Percentiles rank a stretch among this genome's conserved stretches.
phyloP scores from a whole-genome alignment of 1,140 invertebrate genomes.

The Lasioglossum albipes region DNA sequence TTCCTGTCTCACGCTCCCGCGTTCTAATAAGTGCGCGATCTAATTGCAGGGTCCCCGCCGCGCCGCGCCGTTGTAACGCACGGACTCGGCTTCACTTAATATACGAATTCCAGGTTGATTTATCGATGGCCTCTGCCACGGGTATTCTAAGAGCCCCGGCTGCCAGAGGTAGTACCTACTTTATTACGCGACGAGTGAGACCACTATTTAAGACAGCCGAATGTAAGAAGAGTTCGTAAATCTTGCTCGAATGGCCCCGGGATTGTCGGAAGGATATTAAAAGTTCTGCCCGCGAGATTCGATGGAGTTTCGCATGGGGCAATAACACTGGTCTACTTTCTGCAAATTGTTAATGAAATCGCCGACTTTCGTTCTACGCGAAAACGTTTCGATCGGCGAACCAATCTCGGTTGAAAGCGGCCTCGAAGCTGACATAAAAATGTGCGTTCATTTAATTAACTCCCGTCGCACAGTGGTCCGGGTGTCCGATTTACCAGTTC shows the following conservation, averaged over 20 bases:
- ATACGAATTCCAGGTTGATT: slow-evolving; percentile 62
- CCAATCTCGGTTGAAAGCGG: too few relatives aligned
- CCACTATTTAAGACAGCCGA: slow-evolving; percentile 47
- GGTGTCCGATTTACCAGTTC: too few relatives aligned
- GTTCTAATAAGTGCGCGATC: slow-evolving; percentile 61
- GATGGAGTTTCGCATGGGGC: neutral
- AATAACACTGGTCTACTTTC: too few relatives aligned
- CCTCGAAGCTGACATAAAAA: too few relatives aligned
- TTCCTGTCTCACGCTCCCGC: slow-evolving; percentile 38
- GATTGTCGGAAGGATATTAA: slow-evolving; percentile 29
- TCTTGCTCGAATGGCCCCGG: slow-evolving; percentile 28
- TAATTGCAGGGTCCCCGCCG: slow-evolving; percentile 47
- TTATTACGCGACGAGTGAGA: slow-evolving; percentile 50
- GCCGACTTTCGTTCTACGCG: too few relatives aligned
- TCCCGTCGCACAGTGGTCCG: too few relatives aligned
- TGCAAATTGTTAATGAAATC: too few relatives aligned
- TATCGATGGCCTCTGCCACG: slow-evolving; percentile 60
- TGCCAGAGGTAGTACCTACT: slow-evolving; percentile 45
- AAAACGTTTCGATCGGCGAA: too few relatives aligned
- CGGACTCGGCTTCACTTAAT: slow-evolving; percentile 58
- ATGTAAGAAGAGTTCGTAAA: slow-evolving; percentile 41
- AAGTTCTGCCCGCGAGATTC: slow-evolving; percentile 27
- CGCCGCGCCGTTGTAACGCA: slow-evolving; percentile 38
- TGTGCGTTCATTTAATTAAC: too few relatives aligned
- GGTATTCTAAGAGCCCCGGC: slow-evolving; percentile 53